Evolutionary conservation across 2,888 invertebrate genomes (phyloP).

Genomic region (Eudasyphora cyanicolor): DNA sequence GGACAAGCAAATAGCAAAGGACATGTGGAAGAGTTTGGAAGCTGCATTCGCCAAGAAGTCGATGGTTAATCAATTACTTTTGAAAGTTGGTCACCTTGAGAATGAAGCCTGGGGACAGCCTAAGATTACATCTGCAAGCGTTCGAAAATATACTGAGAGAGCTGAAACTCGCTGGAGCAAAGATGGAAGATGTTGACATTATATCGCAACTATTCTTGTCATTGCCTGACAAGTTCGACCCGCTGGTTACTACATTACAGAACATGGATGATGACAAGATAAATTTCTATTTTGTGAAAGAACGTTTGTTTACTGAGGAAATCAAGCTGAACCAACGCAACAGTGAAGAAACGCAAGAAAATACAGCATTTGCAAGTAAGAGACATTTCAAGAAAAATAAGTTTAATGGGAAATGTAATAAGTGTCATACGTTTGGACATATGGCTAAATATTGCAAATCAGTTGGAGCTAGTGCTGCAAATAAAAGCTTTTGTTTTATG

Average conservation of each 20-base stretch:
- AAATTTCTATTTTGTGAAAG: not conserved
- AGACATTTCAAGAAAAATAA: not conserved
- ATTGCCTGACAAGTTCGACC: slow-evolving; percentile 11
- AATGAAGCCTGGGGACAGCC: slow-evolving; percentile 27
- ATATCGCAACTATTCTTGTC: not conserved
- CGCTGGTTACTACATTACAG: slow-evolving; percentile 12
- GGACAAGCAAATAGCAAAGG: slow-evolving; percentile 24
- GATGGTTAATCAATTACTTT: slow-evolving; percentile 30
- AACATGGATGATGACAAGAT: not conserved
- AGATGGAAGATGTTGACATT: not conserved
- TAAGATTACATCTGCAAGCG: slow-evolving; percentile 1
- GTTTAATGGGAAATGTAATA: not conserved
- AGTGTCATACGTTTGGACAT: not conserved
- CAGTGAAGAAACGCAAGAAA: not conserved
- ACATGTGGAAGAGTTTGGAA: slow-evolving; percentile 43
- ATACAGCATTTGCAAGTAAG: not conserved
- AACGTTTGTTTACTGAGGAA: slow-evolving; percentile 17
- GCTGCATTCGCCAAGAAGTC: slow-evolving; percentile 45
- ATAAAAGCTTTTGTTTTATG: slow-evolving; percentile 28
- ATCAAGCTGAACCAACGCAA: not conserved
- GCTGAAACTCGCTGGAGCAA: slow-evolving; percentile 10
- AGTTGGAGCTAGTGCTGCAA: not conserved
- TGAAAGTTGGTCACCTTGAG: slow-evolving; percentile 37
- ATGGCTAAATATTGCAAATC: not conserved
- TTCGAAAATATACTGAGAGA: slow-evolving; percentile 35